These are phyloP conservation scores for Cryptus armator DNA, from an alignment of 2,888 invertebrate species.

Conservation along the genomic window DNA sequence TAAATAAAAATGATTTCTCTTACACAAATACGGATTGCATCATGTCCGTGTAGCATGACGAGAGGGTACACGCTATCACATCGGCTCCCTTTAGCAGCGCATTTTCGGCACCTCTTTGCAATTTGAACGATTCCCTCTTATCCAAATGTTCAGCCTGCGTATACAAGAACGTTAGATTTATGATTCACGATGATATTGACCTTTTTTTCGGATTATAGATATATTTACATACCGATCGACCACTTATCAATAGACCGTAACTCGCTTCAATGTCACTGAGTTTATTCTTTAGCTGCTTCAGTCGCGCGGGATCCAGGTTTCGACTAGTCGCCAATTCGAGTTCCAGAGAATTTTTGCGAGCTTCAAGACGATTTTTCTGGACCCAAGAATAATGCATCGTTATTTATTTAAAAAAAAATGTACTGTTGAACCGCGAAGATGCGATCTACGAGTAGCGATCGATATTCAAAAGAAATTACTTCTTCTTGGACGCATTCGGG, in stretches of 20 bases:
- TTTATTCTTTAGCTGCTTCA: slow-evolving; percentile 64
- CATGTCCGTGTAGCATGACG: slow-evolving; percentile 85
- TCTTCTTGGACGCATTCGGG: slow-evolving; percentile 75
- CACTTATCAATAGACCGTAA: slow-evolving; percentile 71
- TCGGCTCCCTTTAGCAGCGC: slow-evolving; percentile 87
- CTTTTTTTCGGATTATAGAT: background rate
- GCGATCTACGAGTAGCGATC: too few species aligned
- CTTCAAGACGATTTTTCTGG: slow-evolving; percentile 72
- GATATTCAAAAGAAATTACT: slow-evolving; percentile 60
- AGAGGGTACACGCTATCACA: slow-evolving; percentile 90
- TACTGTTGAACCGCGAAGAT: background rate
- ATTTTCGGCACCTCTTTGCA: slow-evolving; percentile 78
- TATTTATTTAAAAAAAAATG: slow-evolving; percentile 21
- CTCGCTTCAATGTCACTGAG: slow-evolving; percentile 65
- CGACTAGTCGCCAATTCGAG: slow-evolving; percentile 52
- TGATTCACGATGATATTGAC: background rate
- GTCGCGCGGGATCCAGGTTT: slow-evolving; percentile 55
- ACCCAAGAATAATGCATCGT: slow-evolving; percentile 35
- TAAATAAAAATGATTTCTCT: slow-evolving; percentile 28
- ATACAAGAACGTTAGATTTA: background rate
- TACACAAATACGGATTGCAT: slow-evolving; percentile 82
- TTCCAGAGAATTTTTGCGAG: slow-evolving; percentile 74
- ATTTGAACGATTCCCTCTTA: slow-evolving; percentile 70
- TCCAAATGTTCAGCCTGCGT: slow-evolving; percentile 53
- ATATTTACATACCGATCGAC: slow-evolving; percentile 62